A percentile compares a stretch with the other conserved stretches of the same genome.
These are phyloP conservation scores for Heliocidaris tuberculata DNA, from an alignment of 35 echinoderm and acorn worm species.

Conservation along the genomic window DNA sequence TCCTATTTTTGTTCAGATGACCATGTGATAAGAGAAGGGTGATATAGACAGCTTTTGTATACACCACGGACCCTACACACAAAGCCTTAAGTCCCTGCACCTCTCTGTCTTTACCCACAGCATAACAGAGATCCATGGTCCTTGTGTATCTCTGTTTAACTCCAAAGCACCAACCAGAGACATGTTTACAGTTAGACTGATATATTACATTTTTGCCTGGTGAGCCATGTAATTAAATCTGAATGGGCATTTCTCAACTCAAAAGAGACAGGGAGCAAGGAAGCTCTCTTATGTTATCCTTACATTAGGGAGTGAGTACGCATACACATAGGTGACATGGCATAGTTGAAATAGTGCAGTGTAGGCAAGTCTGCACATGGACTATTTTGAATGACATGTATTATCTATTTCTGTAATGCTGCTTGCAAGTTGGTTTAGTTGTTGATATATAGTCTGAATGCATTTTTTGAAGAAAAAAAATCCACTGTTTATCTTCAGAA, in stretches of 20 bases:
- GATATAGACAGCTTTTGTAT: background rate
- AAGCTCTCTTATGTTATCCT: background rate
- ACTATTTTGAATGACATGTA: background rate
- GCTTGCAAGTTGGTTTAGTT: background rate
- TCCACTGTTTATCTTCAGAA: background rate
- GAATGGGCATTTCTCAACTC: background rate
- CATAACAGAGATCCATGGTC: background rate
- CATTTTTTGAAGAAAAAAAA: background rate
- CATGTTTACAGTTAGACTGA: slow-evolving; percentile 11
- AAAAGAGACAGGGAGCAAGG: background rate
- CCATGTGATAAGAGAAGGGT: background rate
- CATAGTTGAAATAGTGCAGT: background rate
- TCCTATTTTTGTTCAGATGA: background rate
- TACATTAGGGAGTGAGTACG: background rate
- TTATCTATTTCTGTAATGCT: background rate
- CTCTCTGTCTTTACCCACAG: background rate
- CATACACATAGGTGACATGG: background rate
- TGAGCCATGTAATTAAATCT: slow-evolving; percentile 18
- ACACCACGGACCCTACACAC: background rate
- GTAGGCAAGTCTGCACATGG: background rate
- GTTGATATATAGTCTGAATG: background rate
- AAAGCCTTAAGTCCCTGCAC: background rate
- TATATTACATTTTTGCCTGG: background rate
- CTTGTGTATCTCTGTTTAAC: background rate
- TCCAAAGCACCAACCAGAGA: background rate